A percentile compares a stretch with the other conserved stretches of the same genome.
Evolutionary conservation across 2,113 vertebrate species (phyloP).

Genomic region (Elaphurus davidianus): DNA sequence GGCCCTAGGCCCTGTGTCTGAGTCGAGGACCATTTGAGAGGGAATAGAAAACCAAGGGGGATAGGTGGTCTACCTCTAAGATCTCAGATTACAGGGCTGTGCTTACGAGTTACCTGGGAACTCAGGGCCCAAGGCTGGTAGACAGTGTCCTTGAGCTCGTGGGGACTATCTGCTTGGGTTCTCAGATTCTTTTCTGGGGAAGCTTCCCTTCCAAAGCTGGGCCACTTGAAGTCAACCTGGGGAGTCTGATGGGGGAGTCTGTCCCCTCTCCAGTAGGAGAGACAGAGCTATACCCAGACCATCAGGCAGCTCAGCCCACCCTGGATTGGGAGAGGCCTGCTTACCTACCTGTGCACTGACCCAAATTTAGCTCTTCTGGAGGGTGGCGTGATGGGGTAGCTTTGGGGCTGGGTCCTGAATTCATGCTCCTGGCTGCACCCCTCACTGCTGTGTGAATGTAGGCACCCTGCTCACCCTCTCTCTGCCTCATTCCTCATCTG

Average conservation of each 20-base stretch:
- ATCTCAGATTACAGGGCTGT: background rate
- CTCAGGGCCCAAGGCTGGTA: background rate
- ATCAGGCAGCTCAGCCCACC: background rate
- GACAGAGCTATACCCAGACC: background rate
- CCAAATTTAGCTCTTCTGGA: background rate
- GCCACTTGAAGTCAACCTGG: background rate
- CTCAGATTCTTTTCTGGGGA: background rate
- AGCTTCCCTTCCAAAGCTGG: background rate
- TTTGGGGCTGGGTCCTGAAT: background rate
- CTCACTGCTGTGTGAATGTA: background rate
- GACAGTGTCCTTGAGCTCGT: background rate
- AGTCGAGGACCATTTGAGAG: background rate
- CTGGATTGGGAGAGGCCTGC: rapidly evolving
- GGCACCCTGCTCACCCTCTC: background rate
- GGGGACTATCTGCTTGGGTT: background rate
- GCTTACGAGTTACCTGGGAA: background rate
- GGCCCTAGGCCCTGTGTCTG: background rate
- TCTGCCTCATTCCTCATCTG: background rate
- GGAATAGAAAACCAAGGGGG: background rate
- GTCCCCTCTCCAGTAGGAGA: background rate
- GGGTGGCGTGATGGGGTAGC: background rate
- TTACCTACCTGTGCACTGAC: background rate
- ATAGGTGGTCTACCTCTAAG: background rate
- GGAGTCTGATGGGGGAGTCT: background rate
- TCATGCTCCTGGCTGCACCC: background rate